Evolutionary conservation across 2,113 vertebrate genomes (phyloP), one percentile per base, ranked within the genome.

Genomic region (Dipodomys ordii): DNA sequence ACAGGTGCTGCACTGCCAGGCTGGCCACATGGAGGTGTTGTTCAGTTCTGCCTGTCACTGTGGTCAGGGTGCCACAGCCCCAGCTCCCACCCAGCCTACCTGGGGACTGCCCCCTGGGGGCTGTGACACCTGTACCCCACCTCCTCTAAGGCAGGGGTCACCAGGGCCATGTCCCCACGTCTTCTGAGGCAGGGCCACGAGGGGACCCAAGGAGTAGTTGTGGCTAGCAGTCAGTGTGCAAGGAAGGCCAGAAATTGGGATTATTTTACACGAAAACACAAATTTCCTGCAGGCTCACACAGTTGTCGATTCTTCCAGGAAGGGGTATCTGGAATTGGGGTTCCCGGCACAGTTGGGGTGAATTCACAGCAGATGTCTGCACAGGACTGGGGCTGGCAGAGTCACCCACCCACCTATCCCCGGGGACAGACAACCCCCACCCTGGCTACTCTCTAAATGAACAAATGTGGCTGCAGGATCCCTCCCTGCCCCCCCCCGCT

Each of bases 341-440:
- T 64, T 64, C 62, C 18, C 6, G 2, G 8, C 28, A 15, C 28
- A 25, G 35, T 35, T 2, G 53, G 60, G 35, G 23, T 7, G 28
- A 15, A n/a, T 60, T 64, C 69, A 44, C 35, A 13, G n/a, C 25
- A 6, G n/a, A 39, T 12, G 10, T 28, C 78, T 76, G 57, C 13
- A 0, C 0, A 4, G 81, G 49, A 62, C n/a, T 0, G 4, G 35
- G 35, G 6, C 15, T 3, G 18, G 57, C 13, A 19, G 53, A 57
- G 53, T 57, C 53, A 57, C 53, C 53, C 53, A 57, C 53, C 53
- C 53, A 49, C 49, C 15, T 57, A 4, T 57, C 53, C 53, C 16
- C 15, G 16, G 53, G 53, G 32, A n/a, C 68, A 7, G 9, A 22
- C 0, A 7, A 7, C 44, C 8, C 13, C 27, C 27, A n/a, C n/a